Evolutionary conservation across 1,140 invertebrate species (phyloP).

Genomic region (Eriosoma lanigerum): DNA sequence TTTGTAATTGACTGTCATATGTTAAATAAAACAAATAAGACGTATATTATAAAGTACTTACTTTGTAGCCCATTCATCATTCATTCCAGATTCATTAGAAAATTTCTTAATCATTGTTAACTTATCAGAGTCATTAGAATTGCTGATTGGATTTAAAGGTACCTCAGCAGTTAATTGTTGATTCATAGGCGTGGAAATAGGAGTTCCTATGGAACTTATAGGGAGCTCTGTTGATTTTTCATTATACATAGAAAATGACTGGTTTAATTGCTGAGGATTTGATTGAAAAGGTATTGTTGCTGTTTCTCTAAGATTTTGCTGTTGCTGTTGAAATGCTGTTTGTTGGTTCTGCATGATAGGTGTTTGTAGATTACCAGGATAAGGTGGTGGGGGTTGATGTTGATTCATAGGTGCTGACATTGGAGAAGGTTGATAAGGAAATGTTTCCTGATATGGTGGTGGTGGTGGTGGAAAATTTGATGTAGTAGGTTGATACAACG

Average conservation of each 20-base stretch:
- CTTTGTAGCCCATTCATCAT: slow-evolving; percentile 38
- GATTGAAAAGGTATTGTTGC: not conserved
- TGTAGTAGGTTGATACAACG: not conserved
- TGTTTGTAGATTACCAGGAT: not conserved
- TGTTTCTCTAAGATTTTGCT: not conserved
- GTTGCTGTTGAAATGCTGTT: not conserved
- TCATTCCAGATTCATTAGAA: slow-evolving; percentile 45
- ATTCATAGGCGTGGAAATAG: not conserved
- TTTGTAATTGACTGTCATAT: no score
- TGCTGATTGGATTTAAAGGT: not conserved
- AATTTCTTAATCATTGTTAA: slow-evolving; percentile 33
- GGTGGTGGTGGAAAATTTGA: not conserved
- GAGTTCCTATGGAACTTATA: not conserved
- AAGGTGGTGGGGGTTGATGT: not conserved
- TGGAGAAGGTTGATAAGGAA: slow-evolving; percentile 1
- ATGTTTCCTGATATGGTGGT: not conserved
- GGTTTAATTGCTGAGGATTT: not conserved
- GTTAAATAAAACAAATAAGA: no score
- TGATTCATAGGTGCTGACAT: not conserved
- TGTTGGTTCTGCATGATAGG: not conserved
- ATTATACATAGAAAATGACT: not conserved
- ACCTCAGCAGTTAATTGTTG: not conserved
- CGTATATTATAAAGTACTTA: not conserved
- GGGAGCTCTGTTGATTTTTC: not conserved
- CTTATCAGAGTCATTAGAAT: slow-evolving; percentile 12